Conservation (phyloP, 2,797 vertebrate genomes). For the Rhinoraja longicauda region DNA sequence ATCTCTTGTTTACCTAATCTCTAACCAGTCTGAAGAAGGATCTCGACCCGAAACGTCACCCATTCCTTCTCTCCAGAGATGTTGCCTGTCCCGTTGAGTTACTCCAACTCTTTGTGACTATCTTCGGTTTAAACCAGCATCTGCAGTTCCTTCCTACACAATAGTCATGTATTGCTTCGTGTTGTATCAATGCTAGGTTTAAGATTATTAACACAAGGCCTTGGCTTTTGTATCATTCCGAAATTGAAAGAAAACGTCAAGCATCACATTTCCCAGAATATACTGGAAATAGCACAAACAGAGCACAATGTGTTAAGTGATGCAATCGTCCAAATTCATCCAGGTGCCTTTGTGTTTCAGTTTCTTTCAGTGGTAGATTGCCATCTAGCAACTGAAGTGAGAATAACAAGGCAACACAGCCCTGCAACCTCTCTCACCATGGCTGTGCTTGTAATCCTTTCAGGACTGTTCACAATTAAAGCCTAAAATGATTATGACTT, state of each 20-base stretch:
- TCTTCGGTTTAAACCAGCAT: no score
- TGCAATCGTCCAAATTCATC: neutral
- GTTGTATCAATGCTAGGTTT: neutral
- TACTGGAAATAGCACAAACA: neutral
- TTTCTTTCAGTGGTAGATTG: slow-evolving; percentile 22
- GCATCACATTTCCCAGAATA: neutral
- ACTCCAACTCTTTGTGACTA: no score
- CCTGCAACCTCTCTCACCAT: neutral
- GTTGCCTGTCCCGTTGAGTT: no score
- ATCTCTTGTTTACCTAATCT: no score
- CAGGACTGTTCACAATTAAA: neutral
- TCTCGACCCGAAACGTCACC: no score
- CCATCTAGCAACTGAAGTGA: slow-evolving; percentile 30
- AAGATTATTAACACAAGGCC: neutral
- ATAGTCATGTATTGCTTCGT: neutral
- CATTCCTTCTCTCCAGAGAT: no score
- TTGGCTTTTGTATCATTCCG: neutral
- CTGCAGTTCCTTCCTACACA: no score
- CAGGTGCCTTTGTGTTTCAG: neutral
- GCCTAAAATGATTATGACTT: neutral
- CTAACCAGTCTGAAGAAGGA: no score
- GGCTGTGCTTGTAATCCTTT: neutral
- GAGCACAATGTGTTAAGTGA: neutral
- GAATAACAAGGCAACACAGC: neutral
- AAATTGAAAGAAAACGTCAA: neutral